Conservation (phyloP, 64 coral and sea anemone genomes). For the Hydrozoanthus tunicans region DNA sequence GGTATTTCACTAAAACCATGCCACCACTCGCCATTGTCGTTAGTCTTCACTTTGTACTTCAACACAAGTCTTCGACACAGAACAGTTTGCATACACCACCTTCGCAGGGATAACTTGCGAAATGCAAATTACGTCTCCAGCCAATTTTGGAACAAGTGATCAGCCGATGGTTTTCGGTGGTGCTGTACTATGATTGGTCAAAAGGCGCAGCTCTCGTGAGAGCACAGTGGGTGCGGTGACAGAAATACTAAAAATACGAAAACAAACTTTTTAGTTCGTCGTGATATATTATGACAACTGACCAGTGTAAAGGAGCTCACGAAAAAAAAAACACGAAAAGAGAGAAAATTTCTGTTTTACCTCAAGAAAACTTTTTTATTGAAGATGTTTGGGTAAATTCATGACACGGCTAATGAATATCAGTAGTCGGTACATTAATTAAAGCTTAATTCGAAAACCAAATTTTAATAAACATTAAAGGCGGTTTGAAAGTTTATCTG, state of each 20-base stretch:
- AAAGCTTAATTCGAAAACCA: too few relatives aligned
- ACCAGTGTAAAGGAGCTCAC: too few relatives aligned
- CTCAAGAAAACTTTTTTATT: too few relatives aligned
- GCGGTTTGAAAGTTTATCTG: too few relatives aligned
- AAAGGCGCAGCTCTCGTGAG: constrained; percentile 9
- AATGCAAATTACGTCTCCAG: constrained; percentile 43
- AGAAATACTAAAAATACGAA: background rate
- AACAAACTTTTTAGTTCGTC: too few relatives aligned
- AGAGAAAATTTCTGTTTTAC: too few relatives aligned
- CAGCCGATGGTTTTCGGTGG: constrained; percentile 26
- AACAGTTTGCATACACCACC: background rate
- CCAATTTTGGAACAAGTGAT: constrained; percentile 26
- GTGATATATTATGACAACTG: too few relatives aligned
- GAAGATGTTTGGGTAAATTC: too few relatives aligned
- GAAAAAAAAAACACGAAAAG: too few relatives aligned
- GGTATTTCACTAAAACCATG: constrained; percentile 88
- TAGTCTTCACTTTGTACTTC: background rate
- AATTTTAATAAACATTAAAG: too few relatives aligned
- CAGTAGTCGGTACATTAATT: too few relatives aligned
- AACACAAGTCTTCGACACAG: background rate
- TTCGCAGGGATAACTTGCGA: constrained; percentile 34
- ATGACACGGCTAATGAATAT: too few relatives aligned
- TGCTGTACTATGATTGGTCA: background rate
- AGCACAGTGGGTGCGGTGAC: background rate
- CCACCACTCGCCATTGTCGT: constrained; percentile 83